These are phyloP conservation scores for Caenorhabditis briggsae DNA, from an alignment of 1,140 invertebrate genomes.

Conservation along the genomic window DNA sequence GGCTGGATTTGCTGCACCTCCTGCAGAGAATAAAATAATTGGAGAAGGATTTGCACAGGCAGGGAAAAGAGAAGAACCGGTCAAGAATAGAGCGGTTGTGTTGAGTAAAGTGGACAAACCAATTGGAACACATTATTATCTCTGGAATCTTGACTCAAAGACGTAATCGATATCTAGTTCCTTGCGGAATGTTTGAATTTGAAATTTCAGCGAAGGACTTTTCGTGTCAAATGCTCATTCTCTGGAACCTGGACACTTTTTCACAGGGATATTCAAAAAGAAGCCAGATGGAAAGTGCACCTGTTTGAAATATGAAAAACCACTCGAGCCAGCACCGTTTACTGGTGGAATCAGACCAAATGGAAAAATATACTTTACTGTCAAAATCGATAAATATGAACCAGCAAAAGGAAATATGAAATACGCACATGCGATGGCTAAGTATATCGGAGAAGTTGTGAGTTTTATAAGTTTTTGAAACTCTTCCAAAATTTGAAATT, in stretches of 20 bases:
- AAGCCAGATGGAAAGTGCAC: neutral
- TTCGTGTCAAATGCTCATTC: neutral
- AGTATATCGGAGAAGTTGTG: slow-evolving; percentile 10
- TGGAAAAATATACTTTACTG: slow-evolving; percentile 1
- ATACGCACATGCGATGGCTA: neutral
- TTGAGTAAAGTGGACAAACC: neutral
- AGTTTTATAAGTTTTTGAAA: neutral
- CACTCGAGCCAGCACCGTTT: neutral
- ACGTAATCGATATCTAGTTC: too few species aligned
- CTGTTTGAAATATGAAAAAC: neutral
- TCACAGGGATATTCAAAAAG: neutral
- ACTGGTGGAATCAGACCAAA: neutral
- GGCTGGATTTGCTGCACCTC: neutral
- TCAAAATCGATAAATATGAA: neutral
- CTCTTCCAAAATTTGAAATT: neutral
- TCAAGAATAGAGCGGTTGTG: neutral
- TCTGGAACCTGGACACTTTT: neutral
- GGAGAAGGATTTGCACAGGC: neutral
- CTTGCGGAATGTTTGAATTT: neutral
- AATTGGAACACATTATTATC: slow-evolving; percentile 2
- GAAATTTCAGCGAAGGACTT: neutral
- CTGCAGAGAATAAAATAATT: neutral
- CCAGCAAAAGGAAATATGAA: neutral
- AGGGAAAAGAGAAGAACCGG: neutral
- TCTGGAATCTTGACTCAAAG: slow-evolving; percentile 1